A percentile compares a stretch with the other conserved stretches of the same genome.
These are phyloP conservation scores for Hemichromis elongatus DNA, from an alignment of 2,113 vertebrate genomes.

Conservation along the genomic window DNA sequence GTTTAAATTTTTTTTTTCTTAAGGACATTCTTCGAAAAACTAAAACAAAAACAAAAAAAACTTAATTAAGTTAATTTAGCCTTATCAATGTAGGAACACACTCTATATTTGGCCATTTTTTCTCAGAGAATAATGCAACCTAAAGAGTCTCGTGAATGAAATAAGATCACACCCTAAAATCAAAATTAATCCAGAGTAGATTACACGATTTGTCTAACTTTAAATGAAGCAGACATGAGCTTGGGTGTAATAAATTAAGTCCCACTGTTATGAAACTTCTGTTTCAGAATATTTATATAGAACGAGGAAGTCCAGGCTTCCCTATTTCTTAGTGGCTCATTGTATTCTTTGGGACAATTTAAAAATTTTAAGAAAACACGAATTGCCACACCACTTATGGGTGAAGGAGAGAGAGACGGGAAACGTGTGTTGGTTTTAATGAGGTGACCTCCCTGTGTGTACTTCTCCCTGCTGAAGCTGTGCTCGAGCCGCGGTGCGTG, in stretches of 20 bases:
- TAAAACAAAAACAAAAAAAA: neutral
- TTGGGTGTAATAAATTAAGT: neutral
- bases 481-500: neutral
- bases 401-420: neutral
- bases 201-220: neutral
- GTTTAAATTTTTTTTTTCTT: rapidly evolving
- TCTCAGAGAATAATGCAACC: neutral
- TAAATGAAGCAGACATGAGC: neutral
- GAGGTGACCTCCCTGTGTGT: conserved; percentile 47
- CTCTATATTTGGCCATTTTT: neutral
- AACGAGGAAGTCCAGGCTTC: conserved; percentile 51
- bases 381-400: neutral
- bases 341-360: neutral
- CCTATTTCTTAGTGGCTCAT: neutral
- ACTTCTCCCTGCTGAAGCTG: conserved; percentile 1
- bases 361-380: neutral
- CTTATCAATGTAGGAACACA: neutral
- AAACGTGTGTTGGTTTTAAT: neutral
- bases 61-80: neutral
- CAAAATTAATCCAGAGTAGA: neutral
- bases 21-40: neutral
- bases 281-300: neutral
- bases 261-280: neutral
- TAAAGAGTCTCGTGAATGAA: neutral
- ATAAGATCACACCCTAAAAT: neutral